These are phyloP conservation scores for Heliconius hermathena DNA, from an alignment of 1,140 invertebrate genomes.

Conservation along the genomic window DNA sequence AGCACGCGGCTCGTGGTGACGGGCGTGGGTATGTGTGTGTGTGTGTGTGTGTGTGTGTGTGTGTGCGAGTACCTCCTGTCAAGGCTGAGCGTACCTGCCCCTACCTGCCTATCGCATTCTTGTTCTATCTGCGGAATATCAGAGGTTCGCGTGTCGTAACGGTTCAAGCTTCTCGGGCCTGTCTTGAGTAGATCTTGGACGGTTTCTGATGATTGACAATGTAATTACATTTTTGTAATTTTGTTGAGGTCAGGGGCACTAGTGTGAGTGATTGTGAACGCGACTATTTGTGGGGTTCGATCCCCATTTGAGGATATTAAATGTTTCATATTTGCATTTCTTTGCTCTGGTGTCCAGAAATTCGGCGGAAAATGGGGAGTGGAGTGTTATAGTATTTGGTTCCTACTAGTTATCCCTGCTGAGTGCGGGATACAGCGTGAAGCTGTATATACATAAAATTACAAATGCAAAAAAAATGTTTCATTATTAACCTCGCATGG, in stretches of 20 bases:
- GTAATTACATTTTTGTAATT: conserved; percentile 48
- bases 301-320: too few species aligned
- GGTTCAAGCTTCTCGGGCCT: conserved; percentile 55
- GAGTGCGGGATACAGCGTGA: too few species aligned
- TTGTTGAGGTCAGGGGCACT: too few species aligned
- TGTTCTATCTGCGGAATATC: conserved; percentile 73
- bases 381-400: too few species aligned
- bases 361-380: too few species aligned
- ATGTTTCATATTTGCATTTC: too few species aligned
- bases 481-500: conserved; percentile 50
- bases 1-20: conserved; percentile 38
- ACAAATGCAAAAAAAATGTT: conserved; percentile 51
- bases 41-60: conserved; percentile 44
- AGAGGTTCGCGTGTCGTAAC: conserved; percentile 67
- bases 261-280: too few species aligned
- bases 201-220: conserved; percentile 40
- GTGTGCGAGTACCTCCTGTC: conserved; percentile 57
- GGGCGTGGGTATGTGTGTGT: conserved; percentile 44
- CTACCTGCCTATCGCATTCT: conserved; percentile 75
- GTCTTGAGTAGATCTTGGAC: conserved; percentile 55
- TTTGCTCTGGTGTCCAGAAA: too few species aligned
- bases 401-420: too few species aligned
- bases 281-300: too few species aligned
- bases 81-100: conserved; percentile 68
- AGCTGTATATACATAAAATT: conserved; percentile 33